Evolutionary conservation across 2,113 vertebrate genomes (phyloP), one percentile per base, ranked within the genome.

Genomic region (Tauraco erythrolophus): DNA sequence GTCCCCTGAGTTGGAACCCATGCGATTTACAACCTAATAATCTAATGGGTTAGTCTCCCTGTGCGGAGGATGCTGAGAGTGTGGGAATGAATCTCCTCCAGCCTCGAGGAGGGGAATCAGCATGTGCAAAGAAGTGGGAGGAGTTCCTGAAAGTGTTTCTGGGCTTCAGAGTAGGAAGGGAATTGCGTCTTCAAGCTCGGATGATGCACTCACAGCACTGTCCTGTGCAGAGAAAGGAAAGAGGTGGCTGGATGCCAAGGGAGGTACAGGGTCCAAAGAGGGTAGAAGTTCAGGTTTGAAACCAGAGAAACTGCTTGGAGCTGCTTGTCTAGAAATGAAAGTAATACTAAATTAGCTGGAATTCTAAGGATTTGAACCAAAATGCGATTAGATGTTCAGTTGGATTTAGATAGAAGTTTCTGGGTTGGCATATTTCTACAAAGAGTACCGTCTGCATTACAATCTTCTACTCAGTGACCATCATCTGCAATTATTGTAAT

Each of bases 191-290:
- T 61, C 12, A 31, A 45, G 37, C 8, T 35, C 30, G 50, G 51
- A 25, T 0, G 3, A 4, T 53, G 57, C 5, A 6, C n/a, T 71
- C 7, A 1, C 28, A 64, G 28, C 14, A 7, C 21, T 45, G 35
- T 6, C 5, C 5, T 6, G 16, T 8, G 28, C 35, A 69, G 50
- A n/a, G 57, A 43, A 56, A 58, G 58, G 37, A 19, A 46, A 61
- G 76, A 24, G 41, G 51, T 2, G 0, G 5, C 0, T 56, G 48
- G 41, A 2, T 56, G 64, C 16, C 0, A 1, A 51, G 62, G 46
- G 46, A 78, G 7, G 18, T 19, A 3, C 35, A 43, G 51, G 14
- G 17, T 31, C 43, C n/a, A 65, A 53, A 41, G 9, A 30, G 35
- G 21, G 2, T 21, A 35, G 51, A 58, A 66, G 4, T 0, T 77